Evolutionary conservation across 1,140 invertebrate genomes (phyloP).

Genomic region (Anadara kagoshimensis): DNA sequence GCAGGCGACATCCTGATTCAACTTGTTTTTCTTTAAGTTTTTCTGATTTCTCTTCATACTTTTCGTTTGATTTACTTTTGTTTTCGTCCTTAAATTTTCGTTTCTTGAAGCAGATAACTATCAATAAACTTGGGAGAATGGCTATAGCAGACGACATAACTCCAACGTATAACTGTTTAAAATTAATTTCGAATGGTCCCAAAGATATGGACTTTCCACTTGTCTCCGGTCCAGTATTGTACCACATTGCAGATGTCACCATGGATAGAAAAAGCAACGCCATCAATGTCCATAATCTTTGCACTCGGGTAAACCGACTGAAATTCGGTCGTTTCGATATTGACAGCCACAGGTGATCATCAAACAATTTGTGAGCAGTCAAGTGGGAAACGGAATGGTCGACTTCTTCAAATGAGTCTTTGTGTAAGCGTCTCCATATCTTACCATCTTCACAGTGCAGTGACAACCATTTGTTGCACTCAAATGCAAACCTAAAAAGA

Average conservation of each 20-base stretch:
- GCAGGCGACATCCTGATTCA: neutral
- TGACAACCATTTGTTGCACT: slow-evolving; percentile 75
- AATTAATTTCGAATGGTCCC: slow-evolving; percentile 7
- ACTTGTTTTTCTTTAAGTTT: no score
- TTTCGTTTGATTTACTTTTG: neutral
- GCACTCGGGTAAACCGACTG: slow-evolving; percentile 57
- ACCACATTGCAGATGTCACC: slow-evolving; percentile 65
- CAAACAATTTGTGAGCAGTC: slow-evolving; percentile 62
- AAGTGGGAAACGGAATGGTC: slow-evolving; percentile 41
- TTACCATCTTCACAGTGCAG: slow-evolving; percentile 76
- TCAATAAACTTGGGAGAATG: slow-evolving; percentile 1
- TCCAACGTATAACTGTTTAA: slow-evolving; percentile 17
- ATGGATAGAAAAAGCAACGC: slow-evolving; percentile 58
- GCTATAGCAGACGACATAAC: slow-evolving; percentile 3
- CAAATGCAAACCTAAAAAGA: slow-evolving; percentile 71
- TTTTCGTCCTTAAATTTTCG: slow-evolving; percentile 23
- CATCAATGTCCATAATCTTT: slow-evolving; percentile 54
- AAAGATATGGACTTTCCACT: neutral
- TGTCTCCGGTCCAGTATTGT: slow-evolving; percentile 44
- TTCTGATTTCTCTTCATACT: no score
- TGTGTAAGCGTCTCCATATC: slow-evolving; percentile 46
- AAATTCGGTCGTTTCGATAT: slow-evolving; percentile 41
- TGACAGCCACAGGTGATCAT: slow-evolving; percentile 56
- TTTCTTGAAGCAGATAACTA: slow-evolving; percentile 10
- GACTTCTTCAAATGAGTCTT: neutral